These are phyloP conservation scores for Pygmarrhopalites habei DNA, from an alignment of 1,140 invertebrate genomes.

Conservation along the genomic window DNA sequence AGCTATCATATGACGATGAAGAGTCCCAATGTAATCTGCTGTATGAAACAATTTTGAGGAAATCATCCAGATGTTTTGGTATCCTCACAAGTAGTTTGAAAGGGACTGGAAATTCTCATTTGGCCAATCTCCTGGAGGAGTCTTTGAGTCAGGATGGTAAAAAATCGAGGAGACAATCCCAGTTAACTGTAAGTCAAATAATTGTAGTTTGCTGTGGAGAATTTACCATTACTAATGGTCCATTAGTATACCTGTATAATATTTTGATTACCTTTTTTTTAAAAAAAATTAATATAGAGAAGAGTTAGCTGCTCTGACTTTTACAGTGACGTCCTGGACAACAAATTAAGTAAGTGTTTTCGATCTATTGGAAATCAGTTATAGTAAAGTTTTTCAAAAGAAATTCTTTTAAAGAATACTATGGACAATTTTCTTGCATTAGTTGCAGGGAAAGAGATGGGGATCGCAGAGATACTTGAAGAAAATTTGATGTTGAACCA, in stretches of 20 bases:
- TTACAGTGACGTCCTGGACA: constrained; percentile 3
- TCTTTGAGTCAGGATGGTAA: neutral
- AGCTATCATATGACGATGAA: constrained; percentile 20
- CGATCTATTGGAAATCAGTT: too few species aligned
- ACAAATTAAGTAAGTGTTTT: constrained; percentile 10
- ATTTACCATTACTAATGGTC: too few species aligned
- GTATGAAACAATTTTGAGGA: constrained; percentile 17
- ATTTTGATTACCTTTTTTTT: too few species aligned
- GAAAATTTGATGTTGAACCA: constrained; percentile 9
- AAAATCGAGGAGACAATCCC: neutral
- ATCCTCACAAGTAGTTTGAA: constrained; percentile 8
- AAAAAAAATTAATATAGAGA: too few species aligned
- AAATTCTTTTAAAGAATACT: too few species aligned
- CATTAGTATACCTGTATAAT: too few species aligned
- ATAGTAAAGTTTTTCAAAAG: too few species aligned
- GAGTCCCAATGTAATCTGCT: constrained; percentile 15
- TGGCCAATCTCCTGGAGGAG: constrained; percentile 20
- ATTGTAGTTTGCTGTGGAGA: too few species aligned
- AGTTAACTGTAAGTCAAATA: neutral
- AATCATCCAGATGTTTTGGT: constrained; percentile 14
- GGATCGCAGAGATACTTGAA: constrained; percentile 24
- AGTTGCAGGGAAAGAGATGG: constrained; percentile 31
- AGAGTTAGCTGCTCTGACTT: constrained; percentile 7
- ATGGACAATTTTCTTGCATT: too few species aligned
- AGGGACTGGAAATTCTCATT: constrained; percentile 16